Evolutionary conservation across 2,797 vertebrate genomes (phyloP), one percentile per base, ranked within the genome.

Genomic region (Peromyscus melanophrys): DNA sequence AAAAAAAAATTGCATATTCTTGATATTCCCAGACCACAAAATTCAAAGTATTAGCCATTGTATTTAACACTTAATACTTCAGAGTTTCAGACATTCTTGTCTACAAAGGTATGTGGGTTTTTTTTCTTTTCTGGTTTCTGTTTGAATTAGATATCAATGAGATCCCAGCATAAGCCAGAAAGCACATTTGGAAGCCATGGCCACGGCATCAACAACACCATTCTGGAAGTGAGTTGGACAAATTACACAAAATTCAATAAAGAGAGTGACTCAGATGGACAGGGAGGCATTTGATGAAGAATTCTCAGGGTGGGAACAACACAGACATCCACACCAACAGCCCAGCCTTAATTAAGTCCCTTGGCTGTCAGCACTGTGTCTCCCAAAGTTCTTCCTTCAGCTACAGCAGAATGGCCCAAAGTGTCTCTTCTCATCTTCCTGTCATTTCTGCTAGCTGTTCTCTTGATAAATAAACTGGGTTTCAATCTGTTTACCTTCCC

Each of bases 401-500:
- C 81, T 88, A 21, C 17, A 83, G 27, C 59, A 95, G 52, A 94
- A 94, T 88, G 57, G 76, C 31, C 75, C 49, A 14, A 34, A 52
- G 1, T 49, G n/a, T 89, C 84, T 93, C 67, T 88, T 93, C 59
- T 93, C 84, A 63, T 88, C 73, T 85, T 77, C 73, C 29, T n/a
- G 59, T 57, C 76, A 90, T 94, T 95, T 95, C 77, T 88, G n/a
- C 17, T 27, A 43, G 67, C 80, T 87, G 21, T n/a, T 92, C 92
- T 73, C 55, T 81, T 17, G 0, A 90, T 87, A 90, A 95, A 84
- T 23, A 94, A 69, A 83, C 17, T 14, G 14, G 7, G 37, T 71
- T 94, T 95, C 92, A 83, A 37, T 93, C 83, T 90, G 71, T 92
- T 96, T 92, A 55, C 65, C 88, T 75, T 93, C 80, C 90, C 76